A percentile compares a stretch with the other conserved stretches of the same genome.
phyloP scores from a whole-genome alignment of 2,113 vertebrate species.

The Eublepharis macularius region DNA sequence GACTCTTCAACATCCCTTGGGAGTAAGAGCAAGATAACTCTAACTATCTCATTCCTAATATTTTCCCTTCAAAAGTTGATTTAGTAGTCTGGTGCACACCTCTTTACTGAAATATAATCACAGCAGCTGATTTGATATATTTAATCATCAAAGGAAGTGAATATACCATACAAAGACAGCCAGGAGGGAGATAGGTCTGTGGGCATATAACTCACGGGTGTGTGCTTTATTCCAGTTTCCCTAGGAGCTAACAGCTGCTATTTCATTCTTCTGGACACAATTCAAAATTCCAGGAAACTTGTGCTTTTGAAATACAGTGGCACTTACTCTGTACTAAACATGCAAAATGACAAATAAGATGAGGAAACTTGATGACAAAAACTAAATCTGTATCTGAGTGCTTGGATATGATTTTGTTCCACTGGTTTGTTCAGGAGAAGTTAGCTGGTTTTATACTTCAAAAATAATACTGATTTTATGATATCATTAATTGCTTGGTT shows the following conservation, averaged over 20 bases:
- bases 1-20: not conserved
- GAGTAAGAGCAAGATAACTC: not conserved
- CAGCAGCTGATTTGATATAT: not conserved
- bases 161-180: not conserved
- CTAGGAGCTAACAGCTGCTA: not conserved
- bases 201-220: not conserved
- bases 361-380: not conserved
- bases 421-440: not conserved
- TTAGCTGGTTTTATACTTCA: not conserved
- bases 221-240: not conserved
- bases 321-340: not conserved
- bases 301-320: no score
- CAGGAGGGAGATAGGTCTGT: not conserved
- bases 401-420: not conserved
- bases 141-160: not conserved
- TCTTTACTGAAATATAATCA: not conserved
- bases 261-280: not conserved
- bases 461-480: not conserved
- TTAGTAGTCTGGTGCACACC: not conserved
- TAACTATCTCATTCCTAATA: not conserved
- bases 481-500: not conserved
- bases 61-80: not conserved
- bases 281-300: not conserved
- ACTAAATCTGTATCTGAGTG: not conserved
- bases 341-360: not conserved